Evolutionary conservation across 2,113 vertebrate genomes (phyloP).

Genomic region (Rhipidura dahli): DNA sequence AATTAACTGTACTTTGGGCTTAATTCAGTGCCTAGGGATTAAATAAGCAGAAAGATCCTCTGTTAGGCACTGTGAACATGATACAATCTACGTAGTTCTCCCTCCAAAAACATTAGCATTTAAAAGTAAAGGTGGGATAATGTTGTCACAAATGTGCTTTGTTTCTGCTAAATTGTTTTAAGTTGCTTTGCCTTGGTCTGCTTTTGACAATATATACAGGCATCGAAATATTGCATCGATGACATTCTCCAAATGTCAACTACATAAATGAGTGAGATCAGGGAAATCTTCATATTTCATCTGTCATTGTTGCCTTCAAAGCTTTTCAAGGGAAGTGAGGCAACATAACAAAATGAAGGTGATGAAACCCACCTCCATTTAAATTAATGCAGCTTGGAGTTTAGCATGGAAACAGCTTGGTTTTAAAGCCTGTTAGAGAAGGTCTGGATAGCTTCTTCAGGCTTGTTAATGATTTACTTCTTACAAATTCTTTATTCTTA

Average conservation of each 20-base stretch:
- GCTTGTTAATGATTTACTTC: not conserved
- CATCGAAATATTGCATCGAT: fast-evolving
- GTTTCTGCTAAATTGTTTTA: not conserved
- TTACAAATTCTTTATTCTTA: not conserved
- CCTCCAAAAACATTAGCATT: not conserved
- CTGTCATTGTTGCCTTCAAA: not conserved
- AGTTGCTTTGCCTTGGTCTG: not conserved
- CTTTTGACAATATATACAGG: not conserved
- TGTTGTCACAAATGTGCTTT: not conserved
- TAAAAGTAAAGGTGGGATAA: not conserved
- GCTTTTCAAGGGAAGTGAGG: not conserved
- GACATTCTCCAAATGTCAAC: not conserved
- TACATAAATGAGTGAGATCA: not conserved
- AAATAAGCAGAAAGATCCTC: not conserved
- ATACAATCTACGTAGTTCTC: not conserved
- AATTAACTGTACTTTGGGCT: not conserved
- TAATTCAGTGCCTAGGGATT: not conserved
- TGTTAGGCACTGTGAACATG: not conserved
- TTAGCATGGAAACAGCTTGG: not conserved
- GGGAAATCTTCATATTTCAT: not conserved
- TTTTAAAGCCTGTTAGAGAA: not conserved
- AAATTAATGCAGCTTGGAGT: not conserved
- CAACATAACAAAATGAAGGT: not conserved
- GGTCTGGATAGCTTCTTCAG: not conserved
- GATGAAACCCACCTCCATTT: not conserved